Conservation (phyloP, 1,140 invertebrate genomes). For the Tenebrio molitor region DNA sequence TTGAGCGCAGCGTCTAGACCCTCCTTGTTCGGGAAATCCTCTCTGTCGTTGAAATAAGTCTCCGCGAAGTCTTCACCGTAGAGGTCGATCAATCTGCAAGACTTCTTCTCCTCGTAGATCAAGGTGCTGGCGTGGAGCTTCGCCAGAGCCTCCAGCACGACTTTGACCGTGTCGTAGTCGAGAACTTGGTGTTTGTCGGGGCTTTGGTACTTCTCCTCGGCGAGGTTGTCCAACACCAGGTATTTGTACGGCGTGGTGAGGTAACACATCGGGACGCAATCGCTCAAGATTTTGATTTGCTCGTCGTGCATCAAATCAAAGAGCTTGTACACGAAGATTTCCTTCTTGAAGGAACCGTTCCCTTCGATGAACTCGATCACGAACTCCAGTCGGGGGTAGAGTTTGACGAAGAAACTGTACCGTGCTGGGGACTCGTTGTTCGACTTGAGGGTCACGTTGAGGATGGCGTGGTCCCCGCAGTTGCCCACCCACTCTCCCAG, state of each 20-base stretch:
- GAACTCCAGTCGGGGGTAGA: conserved; percentile 18
- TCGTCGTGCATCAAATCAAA: conserved; percentile 43
- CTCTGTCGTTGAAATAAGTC: conserved; percentile 46
- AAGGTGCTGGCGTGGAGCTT: conserved; percentile 64
- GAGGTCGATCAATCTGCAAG: conserved; percentile 45
- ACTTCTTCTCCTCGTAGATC: conserved; percentile 59
- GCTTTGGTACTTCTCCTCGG: conserved; percentile 54
- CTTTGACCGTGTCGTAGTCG: conserved; percentile 54
- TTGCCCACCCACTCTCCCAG: conserved; percentile 47
- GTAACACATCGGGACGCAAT: conserved; percentile 51
- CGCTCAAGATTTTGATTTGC: conserved; percentile 57
- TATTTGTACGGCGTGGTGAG: conserved; percentile 50
- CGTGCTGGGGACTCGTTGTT: conserved; percentile 19
- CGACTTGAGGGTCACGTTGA: conserved; percentile 30
- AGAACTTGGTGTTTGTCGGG: conserved; percentile 55
- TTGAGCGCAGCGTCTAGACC: conserved; percentile 44
- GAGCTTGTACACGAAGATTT: conserved; percentile 52
- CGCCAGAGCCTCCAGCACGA: conserved; percentile 61
- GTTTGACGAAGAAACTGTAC: conserved; percentile 50
- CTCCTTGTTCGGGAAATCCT: conserved; percentile 30
- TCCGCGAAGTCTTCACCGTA: conserved; percentile 55
- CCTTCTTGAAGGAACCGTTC: conserved; percentile 50
- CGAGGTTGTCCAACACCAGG: conserved; percentile 58
- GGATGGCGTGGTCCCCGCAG: conserved; percentile 49
- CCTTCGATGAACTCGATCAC: conserved; percentile 43